Evolutionary conservation across 2,113 vertebrate species (phyloP).

Genomic region (Patagioenas fasciata): DNA sequence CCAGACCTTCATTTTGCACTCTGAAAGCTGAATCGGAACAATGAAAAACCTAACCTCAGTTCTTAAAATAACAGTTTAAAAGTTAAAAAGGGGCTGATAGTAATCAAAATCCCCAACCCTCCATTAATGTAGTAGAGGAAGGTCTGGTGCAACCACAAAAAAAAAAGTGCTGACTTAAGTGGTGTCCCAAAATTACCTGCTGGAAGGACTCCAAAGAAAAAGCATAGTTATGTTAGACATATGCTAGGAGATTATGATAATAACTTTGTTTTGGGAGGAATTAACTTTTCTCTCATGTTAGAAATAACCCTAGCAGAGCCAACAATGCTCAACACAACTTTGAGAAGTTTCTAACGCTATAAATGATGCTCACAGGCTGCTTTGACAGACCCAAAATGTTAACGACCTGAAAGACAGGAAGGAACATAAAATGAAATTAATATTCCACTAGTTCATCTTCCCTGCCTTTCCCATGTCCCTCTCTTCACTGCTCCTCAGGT

Average conservation of each 20-base stretch:
- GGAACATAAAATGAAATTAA: neutral
- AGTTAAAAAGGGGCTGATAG: constrained; percentile 19
- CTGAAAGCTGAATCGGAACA: constrained; percentile 28
- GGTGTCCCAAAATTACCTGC: constrained; percentile 20
- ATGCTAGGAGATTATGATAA: constrained; percentile 34
- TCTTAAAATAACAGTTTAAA: constrained; percentile 55
- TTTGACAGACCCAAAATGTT: neutral
- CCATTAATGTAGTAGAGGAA: neutral
- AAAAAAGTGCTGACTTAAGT: neutral
- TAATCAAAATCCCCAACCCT: constrained; percentile 4
- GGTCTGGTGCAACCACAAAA: neutral
- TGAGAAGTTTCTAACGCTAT: neutral
- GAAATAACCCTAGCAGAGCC: neutral
- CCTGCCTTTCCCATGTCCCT: neutral
- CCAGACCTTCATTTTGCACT: constrained; percentile 56
- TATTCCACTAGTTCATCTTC: neutral
- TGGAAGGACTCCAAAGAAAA: constrained; percentile 13
- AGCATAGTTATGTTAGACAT: neutral
- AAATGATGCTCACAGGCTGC: neutral
- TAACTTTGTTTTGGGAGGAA: constrained; percentile 33
- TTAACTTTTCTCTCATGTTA: constrained; percentile 22
- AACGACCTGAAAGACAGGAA: neutral
- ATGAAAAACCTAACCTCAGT: neutral
- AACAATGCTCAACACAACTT: neutral
- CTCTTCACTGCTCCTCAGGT: neutral